Evolutionary conservation across 1,140 invertebrate genomes (phyloP).

Genomic region (Tribolium castaneum): DNA sequence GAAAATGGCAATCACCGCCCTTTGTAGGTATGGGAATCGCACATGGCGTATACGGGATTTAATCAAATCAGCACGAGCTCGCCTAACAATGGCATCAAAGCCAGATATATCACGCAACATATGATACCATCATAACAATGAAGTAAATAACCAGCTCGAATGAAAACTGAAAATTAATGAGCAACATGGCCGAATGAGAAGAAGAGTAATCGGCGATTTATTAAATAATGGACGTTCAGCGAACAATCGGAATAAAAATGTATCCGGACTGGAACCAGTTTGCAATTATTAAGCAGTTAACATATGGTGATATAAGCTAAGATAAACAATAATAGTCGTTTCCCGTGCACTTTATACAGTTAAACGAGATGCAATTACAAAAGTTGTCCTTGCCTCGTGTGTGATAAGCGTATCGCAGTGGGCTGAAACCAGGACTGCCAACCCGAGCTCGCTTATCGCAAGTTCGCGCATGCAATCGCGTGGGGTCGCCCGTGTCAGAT

Average conservation of each 20-base stretch:
- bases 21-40: background rate
- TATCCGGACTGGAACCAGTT: conserved; percentile 37
- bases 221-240: background rate
- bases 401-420: conserved; percentile 48
- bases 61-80: conserved; percentile 22
- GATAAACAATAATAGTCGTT: conserved; percentile 53
- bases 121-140: conserved; percentile 17
- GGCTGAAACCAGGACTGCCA: conserved; percentile 36
- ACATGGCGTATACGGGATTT: background rate
- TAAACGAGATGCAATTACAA: conserved; percentile 55
- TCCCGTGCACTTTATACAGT: conserved; percentile 51
- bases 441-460: conserved; percentile 2
- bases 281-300: conserved; percentile 52
- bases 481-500: background rate
- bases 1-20: background rate
- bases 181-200: background rate
- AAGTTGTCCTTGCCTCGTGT: conserved; percentile 48
- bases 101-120: conserved; percentile 26
- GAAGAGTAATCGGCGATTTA: conserved; percentile 4
- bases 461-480: conserved; percentile 15
- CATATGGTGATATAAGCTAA: conserved; percentile 50
- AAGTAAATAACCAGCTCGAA: background rate
- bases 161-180: conserved; percentile 10
- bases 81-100: conserved; percentile 18
- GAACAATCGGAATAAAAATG: background rate